Base-by-base conservation (phyloP, 2,888 invertebrate genomes). In the Xestobium rufovillosum region DNA sequence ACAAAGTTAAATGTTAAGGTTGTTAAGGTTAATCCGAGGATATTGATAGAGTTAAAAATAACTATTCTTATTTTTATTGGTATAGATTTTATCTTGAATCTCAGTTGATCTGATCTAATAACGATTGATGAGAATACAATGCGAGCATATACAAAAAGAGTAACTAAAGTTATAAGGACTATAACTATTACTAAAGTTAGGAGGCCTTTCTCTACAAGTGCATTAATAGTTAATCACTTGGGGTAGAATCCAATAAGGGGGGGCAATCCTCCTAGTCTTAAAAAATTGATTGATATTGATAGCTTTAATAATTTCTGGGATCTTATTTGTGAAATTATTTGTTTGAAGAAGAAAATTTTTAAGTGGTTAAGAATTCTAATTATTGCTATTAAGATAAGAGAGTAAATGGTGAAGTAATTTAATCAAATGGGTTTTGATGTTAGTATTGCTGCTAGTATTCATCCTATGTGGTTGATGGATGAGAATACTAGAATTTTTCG, bases 401-500 rank as follows among this genome's bases (percentile, higher is more conserved):
- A 67, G 81, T 76, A 69, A 27, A 42, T 8, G n/a, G 67, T n/a
- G 42, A 42, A 47, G 34, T 45, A 55, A 29, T 39, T 34, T 10
- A 49, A 31, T 51, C 55, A 55, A 36, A 50, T 38, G 17, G 40
- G 42, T 45, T 47, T 31, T 25, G 34, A 36, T 15, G 46, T 31
- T 26, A 55, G 26, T 42, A 56, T 50, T 35, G 48, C 26, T 15
- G 44, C 26, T 19, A 58, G 27, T 55, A 61, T 59, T 54, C 77
- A 78, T 1, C 73, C 67, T 63, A 76, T 57, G 56, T 78, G 76
- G 59, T 75, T 76, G 66, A 78, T 75, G 1, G 78, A 78, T 0
- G 78, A 78, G 56, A 68, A 78, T 26, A 71, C 63, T 68, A 78
- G 58, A 59, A 78, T 61, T 71, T n/a, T n/a, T n/a, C n/a, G n/a